Evolutionary conservation across 2,113 vertebrate species (phyloP).

Genomic region (Litocranius walleri): DNA sequence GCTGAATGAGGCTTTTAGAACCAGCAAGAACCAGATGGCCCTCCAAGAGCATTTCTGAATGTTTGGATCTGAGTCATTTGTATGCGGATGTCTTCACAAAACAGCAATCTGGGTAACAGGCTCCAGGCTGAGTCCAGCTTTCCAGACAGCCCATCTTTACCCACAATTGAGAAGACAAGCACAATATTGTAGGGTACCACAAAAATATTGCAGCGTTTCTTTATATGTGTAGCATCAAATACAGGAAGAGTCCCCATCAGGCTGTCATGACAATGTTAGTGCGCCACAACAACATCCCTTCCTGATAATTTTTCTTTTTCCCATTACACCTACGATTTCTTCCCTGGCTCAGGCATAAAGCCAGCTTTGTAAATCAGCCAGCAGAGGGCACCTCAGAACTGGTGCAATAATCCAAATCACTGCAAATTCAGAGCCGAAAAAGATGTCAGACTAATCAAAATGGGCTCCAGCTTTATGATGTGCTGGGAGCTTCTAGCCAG

Average conservation of each 20-base stretch:
- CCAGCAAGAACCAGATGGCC: conserved; percentile 74
- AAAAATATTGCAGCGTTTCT: conserved; percentile 51
- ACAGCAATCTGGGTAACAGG: conserved; percentile 58
- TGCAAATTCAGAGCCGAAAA: background rate
- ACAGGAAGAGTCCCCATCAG: conserved; percentile 24
- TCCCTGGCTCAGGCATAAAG: background rate
- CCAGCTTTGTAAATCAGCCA: conserved; percentile 45
- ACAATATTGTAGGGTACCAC: conserved; percentile 18
- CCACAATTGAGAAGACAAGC: conserved; percentile 44
- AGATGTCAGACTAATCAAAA: background rate
- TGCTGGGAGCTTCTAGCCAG: background rate
- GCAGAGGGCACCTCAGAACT: conserved; percentile 48
- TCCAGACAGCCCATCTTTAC: conserved; percentile 48
- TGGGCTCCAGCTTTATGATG: background rate
- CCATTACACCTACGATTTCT: background rate
- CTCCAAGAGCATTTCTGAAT: conserved; percentile 64
- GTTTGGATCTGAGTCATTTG: conserved; percentile 69
- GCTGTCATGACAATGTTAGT: background rate
- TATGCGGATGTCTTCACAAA: conserved; percentile 60
- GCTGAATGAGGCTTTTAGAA: conserved; percentile 64
- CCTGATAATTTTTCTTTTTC: background rate
- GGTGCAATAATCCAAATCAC: conserved; percentile 14
- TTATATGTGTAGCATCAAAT: conserved; percentile 64
- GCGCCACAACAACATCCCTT: background rate
- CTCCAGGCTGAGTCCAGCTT: conserved; percentile 58